Evolutionary conservation across 2,797 vertebrate genomes (phyloP), one percentile per base, ranked within the genome.

Genomic region (Sphenopsis melanotis): DNA sequence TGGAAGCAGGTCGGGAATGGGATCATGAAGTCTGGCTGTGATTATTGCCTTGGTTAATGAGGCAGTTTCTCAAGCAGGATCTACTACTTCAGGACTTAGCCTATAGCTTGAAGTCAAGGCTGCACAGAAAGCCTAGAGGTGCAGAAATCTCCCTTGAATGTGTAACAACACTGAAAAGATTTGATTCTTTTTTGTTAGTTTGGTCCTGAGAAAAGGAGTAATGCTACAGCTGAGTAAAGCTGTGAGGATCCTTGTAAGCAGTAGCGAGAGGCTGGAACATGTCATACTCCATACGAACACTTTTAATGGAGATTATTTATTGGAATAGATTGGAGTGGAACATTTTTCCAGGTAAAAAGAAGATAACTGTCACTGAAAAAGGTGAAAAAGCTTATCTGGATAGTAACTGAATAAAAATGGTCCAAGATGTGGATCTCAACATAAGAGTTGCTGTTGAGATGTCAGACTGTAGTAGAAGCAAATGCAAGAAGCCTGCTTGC

Each of bases 201-300:
- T 59, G 23, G 8, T 68, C 32, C 37, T 53, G 41, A 81, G 41
- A 36, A 44, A 70, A 83, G 15, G 57, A 37, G 10, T 21, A 56
- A 30, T 0, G 1, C 29, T 60, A 19, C 29, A 68, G 24, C 30
- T 49, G 56, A 69, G 11, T 64, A 71, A 69, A 50, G 14, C 49
- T 60, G 10, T 10, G 9, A 47, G 11, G 37, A 44, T 42, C 16
- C 24, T 64, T 41, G 27, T 12, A 56, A 89, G 49, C 15, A 59
- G 27, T 10, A 50, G 10, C 10, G 30, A 29, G 41, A 88, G 29
- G 15, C 0, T 84, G 30, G n/a, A 60, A n/a, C 6, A 4, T 12
- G 3, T 20, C 19, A 10, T 46, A n/a, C 3, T 50, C 9, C 0
- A 0, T n/a, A 8, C 4, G 32, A 82, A 59, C 1, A 14, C 7